Evolutionary conservation across 2,797 vertebrate genomes (phyloP).

Genomic region (Momotus momota): DNA sequence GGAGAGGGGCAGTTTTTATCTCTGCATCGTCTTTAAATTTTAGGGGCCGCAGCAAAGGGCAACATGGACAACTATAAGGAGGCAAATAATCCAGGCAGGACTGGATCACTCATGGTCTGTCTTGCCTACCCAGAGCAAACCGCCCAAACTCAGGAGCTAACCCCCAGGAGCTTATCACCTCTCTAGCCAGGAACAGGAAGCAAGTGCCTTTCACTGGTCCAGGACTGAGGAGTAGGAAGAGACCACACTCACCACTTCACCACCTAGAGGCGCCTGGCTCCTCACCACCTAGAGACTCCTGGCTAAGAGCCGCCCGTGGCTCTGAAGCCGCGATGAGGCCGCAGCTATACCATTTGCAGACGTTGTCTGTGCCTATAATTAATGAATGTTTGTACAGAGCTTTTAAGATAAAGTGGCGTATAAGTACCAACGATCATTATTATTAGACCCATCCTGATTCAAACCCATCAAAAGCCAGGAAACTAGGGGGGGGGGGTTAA

Average conservation of each 20-base stretch:
- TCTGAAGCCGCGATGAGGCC: neutral
- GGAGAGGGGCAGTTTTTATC: neutral
- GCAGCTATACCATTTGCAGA: neutral
- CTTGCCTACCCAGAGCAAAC: neutral
- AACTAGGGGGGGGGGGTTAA: constrained; percentile 37
- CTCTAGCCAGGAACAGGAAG: neutral
- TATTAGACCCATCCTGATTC: constrained; percentile 38
- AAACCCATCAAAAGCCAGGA: constrained; percentile 51
- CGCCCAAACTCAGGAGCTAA: neutral
- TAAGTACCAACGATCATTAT: constrained; percentile 49
- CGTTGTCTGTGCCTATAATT: constrained; percentile 36
- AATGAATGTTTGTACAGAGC: constrained; percentile 60
- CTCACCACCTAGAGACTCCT: neutral
- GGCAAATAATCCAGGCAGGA: neutral
- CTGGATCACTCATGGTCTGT: fast-evolving
- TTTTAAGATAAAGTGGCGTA: constrained; percentile 57
- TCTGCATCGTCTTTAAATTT: neutral
- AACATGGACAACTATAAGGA: neutral
- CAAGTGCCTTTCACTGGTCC: neutral
- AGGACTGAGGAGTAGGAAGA: neutral
- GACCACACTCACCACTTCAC: neutral
- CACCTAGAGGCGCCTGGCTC: too few species aligned
- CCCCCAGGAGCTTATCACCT: neutral
- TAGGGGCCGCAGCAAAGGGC: neutral
- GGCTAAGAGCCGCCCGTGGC: neutral